Conservation (phyloP, 2,113 vertebrate species). For the Nerophis lumbriciformis region DNA sequence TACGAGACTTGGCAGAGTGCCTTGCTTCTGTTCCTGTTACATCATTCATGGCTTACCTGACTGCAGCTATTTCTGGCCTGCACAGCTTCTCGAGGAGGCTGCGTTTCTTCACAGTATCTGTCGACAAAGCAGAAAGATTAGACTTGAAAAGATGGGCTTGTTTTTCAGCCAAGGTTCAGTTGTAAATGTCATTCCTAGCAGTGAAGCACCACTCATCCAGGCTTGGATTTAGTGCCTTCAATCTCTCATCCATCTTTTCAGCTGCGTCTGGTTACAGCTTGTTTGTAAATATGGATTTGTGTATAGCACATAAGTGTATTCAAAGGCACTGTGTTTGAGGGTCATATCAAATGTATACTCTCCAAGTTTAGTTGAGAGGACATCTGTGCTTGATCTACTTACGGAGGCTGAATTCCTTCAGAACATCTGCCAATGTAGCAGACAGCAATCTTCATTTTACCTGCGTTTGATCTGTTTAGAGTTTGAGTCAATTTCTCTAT, state of each 20-base stretch:
- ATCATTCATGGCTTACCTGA: conserved; percentile 66
- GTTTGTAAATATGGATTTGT: no score
- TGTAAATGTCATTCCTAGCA: background rate
- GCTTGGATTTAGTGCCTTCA: background rate
- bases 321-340: background rate
- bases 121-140: conserved; percentile 49
- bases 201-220: background rate
- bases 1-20: conserved; percentile 58
- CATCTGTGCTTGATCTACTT: no score
- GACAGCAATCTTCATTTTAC: background rate
- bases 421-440: background rate
- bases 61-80: conserved; percentile 65
- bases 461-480: no score
- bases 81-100: conserved; percentile 46
- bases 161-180: conserved; percentile 2
- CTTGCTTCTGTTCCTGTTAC: conserved; percentile 52
- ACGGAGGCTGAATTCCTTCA: background rate
- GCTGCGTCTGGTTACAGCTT: no score
- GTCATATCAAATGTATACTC: background rate
- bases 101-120: conserved; percentile 50
- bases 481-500: background rate
- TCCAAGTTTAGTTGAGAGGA: background rate
- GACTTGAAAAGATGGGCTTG: conserved; percentile 24
- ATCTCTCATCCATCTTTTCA: background rate
- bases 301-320: no score